A percentile compares a stretch with the other conserved stretches of the same genome.
These are phyloP conservation scores for Ametastegia equiseti DNA, from an alignment of 2,888 invertebrate species.

Conservation along the genomic window DNA sequence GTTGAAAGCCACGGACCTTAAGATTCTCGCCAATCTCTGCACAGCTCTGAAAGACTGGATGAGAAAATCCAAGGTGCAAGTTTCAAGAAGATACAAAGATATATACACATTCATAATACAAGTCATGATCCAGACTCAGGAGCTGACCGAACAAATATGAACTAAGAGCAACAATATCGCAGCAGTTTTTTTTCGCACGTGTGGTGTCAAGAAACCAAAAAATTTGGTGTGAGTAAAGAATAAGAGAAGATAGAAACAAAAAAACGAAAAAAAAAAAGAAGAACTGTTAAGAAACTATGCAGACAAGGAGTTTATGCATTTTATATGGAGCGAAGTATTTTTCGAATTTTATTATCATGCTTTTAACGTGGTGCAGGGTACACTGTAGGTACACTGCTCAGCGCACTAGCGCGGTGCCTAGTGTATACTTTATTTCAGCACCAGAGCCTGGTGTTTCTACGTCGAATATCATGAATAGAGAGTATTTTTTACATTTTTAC, in stretches of 20 bases:
- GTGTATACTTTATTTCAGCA: background rate
- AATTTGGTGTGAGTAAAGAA: background rate
- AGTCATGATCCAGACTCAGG: background rate
- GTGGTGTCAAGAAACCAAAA: background rate
- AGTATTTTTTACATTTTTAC: constrained; percentile 33
- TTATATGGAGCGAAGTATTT: background rate
- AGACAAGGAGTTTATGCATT: background rate
- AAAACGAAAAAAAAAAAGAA: no score
- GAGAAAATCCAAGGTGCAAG: background rate
- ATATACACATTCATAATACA: background rate
- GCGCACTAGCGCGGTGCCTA: background rate
- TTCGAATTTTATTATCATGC: background rate
- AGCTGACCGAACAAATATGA: background rate
- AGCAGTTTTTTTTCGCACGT: background rate
- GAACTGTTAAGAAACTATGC: background rate
- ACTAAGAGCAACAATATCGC: background rate
- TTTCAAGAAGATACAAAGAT: background rate
- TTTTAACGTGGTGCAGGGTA: background rate
- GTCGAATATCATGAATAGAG: constrained; percentile 42
- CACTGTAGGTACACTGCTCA: background rate
- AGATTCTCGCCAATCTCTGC: background rate
- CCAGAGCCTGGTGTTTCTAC: background rate
- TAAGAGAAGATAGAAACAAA: no score
- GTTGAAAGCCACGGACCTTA: constrained; percentile 2
- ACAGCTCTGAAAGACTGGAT: background rate